Conservation (phyloP, 2,797 vertebrate species). For the Silurus lanzhouensis region DNA sequence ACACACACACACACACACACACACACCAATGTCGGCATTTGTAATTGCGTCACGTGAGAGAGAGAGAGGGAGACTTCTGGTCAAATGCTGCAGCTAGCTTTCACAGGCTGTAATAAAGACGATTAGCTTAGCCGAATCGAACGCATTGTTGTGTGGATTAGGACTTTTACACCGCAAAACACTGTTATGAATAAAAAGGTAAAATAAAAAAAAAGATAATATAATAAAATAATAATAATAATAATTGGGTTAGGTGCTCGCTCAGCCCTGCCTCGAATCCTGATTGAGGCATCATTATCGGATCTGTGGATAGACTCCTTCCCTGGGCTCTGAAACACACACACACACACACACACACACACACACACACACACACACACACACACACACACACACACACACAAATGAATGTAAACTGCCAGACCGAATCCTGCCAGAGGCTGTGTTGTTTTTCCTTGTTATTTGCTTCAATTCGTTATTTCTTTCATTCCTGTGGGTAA, state of each 20-base stretch:
- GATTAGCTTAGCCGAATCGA: conserved; percentile 70
- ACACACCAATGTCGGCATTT: conserved; percentile 44
- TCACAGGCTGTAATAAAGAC: conserved; percentile 77
- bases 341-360: neutral
- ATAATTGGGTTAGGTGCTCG: conserved; percentile 60
- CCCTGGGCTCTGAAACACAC: conserved; percentile 31
- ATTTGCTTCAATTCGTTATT: conserved; percentile 27
- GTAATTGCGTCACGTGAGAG: conserved; percentile 47
- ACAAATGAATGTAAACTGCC: conserved; percentile 51
- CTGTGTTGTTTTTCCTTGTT: conserved; percentile 15
- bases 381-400: conserved; percentile 18
- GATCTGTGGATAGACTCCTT: conserved; percentile 51
- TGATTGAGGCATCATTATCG: conserved; percentile 66
- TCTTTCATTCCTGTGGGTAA: neutral
- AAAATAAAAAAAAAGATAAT: conserved; percentile 43
- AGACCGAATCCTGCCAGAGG: conserved; percentile 34
- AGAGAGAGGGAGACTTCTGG: conserved; percentile 55
- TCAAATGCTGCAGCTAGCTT: conserved; percentile 79
- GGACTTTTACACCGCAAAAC: conserved; percentile 75
- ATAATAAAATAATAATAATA: conserved; percentile 50
- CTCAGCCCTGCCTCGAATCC: conserved; percentile 53
- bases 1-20: conserved; percentile 46
- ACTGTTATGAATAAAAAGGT: conserved; percentile 71
- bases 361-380: no score
- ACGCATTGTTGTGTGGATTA: conserved; percentile 80